Conservation (phyloP, 2,888 invertebrate genomes). For the Oeneis ivallda region DNA sequence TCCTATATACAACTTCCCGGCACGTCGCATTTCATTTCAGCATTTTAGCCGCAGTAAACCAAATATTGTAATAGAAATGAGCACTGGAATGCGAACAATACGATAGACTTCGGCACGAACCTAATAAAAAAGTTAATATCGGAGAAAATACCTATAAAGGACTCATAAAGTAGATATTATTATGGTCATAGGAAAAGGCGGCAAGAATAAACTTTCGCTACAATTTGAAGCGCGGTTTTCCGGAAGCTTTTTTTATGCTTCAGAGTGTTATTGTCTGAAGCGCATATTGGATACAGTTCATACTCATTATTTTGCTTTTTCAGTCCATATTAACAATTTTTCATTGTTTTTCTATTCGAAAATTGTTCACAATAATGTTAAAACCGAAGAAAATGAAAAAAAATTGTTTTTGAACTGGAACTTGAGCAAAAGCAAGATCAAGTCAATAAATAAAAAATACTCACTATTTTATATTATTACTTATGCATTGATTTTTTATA, state of each 20-base stretch:
- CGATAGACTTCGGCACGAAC: constrained; percentile 31
- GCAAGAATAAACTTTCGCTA: constrained; percentile 52
- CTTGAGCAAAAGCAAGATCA: no score
- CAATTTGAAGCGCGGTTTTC: constrained; percentile 46
- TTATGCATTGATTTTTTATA: no score
- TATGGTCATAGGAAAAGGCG: constrained; percentile 53
- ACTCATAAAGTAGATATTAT: constrained; percentile 54
- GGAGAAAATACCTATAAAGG: constrained; percentile 55
- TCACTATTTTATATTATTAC: no score
- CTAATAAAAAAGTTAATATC: constrained; percentile 46
- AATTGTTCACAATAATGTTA: no score
- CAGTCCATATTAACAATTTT: no score
- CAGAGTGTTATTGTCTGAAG: constrained; percentile 12
- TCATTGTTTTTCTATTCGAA: no score
- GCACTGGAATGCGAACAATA: constrained; percentile 35
- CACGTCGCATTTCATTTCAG: constrained; percentile 49
- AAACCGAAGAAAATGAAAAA: no score
- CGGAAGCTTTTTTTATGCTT: constrained; percentile 10
- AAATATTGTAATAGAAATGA: constrained; percentile 3
- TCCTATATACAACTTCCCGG: constrained; percentile 30
- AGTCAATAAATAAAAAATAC: no score
- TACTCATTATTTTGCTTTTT: background rate
- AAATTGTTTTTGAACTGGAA: no score
- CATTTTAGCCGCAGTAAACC: constrained; percentile 22
- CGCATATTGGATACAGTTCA: background rate